Conservation (phyloP, 1,140 invertebrate species). For the Samia ricini region DNA sequence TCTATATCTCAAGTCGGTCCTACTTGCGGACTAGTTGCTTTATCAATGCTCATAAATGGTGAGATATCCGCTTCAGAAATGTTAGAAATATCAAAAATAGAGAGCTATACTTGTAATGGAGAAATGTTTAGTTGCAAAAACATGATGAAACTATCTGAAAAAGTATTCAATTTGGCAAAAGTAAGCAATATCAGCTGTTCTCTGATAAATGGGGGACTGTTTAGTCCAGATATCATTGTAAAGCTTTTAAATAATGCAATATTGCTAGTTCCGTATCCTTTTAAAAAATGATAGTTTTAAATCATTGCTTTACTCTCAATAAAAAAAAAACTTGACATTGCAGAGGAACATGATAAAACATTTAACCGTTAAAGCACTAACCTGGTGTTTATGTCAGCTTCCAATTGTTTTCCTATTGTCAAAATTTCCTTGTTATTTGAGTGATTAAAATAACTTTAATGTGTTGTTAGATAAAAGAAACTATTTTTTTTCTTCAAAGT, state of each 20-base stretch:
- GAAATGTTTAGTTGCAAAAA: constrained; percentile 91
- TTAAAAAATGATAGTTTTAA: constrained; percentile 22
- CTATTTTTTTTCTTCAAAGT: too few relatives aligned
- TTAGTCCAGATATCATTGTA: constrained; percentile 64
- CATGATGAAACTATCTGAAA: constrained; percentile 80
- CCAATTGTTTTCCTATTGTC: background rate
- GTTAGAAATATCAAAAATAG: constrained; percentile 78
- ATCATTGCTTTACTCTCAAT: background rate
- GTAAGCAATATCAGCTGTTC: constrained; percentile 38
- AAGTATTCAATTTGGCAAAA: constrained; percentile 58
- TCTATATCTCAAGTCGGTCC: constrained; percentile 77
- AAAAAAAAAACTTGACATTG: too few relatives aligned
- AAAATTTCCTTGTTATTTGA: too few relatives aligned
- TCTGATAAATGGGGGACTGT: constrained; percentile 47
- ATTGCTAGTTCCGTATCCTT: constrained; percentile 82
- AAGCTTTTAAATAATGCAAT: constrained; percentile 76
- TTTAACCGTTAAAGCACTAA: too few relatives aligned
- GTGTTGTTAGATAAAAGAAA: too few relatives aligned
- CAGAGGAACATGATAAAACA: background rate
- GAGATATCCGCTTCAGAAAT: constrained; percentile 80
- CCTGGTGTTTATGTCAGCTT: too few relatives aligned
- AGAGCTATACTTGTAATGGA: constrained; percentile 86
- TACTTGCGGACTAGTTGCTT: constrained; percentile 89
- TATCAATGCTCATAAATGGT: constrained; percentile 85
- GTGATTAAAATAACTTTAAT: background rate